These are phyloP conservation scores for Solen grandis DNA, from an alignment of 1,140 invertebrate species.

Conservation along the genomic window DNA sequence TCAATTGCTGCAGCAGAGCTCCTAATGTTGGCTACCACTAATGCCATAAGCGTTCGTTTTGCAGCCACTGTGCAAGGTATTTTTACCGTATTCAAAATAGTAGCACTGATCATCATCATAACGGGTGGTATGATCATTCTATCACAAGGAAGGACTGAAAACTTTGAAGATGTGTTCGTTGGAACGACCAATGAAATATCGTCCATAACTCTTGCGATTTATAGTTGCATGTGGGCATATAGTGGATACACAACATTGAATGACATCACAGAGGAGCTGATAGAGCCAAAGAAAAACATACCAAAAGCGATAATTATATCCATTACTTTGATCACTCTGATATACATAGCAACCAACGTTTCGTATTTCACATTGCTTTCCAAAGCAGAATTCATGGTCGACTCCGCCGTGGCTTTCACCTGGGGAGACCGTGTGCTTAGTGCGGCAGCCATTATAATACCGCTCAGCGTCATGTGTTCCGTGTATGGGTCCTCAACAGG, in stretches of 20 bases:
- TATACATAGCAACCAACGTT: constrained; percentile 39
- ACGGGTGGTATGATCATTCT: no score
- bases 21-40: no score
- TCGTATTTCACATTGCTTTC: no score
- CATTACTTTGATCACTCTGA: constrained; percentile 21
- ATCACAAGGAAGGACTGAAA: background rate
- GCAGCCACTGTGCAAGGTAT: constrained; percentile 25
- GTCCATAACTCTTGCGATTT: no score
- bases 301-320: constrained; percentile 27
- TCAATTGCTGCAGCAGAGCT: constrained; percentile 31
- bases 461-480: no score
- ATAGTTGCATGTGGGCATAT: constrained; percentile 52
- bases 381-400: constrained; percentile 6
- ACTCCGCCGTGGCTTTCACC: constrained; percentile 23
- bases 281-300: no score
- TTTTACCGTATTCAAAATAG: constrained; percentile 12
- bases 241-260: constrained; percentile 40
- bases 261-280: no score
- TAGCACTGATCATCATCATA: no score
- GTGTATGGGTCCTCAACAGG: no score
- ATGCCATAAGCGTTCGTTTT: constrained; percentile 15
- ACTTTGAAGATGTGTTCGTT: constrained; percentile 19
- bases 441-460: no score
- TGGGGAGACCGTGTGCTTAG: constrained; percentile 34
- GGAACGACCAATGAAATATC: no score